Evolutionary conservation across 2,888 invertebrate genomes (phyloP), one percentile per base, ranked within the genome.

Genomic region (Tachina fera): DNA sequence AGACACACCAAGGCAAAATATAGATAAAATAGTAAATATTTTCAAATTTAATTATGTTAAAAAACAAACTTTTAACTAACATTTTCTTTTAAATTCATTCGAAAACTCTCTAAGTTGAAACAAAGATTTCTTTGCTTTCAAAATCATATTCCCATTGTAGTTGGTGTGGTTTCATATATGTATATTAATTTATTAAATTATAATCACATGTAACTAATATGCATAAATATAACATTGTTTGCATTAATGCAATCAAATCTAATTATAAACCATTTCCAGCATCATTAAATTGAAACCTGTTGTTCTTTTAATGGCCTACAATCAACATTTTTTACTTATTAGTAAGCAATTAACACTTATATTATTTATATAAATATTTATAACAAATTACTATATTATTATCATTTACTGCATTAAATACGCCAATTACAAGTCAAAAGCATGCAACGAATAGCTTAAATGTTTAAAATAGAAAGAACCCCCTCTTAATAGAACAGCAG

Each of bases 261-360:
- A 61, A 74, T 74, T 61, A 41, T 61, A 74, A 9, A 49, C 14
- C 41, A 49, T 74, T 74, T 74, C 1, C 22, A 61, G 51, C 22
- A 9, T 31, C 14, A 75, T 43, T 75, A 63, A 41, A 19, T 1
- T 10, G 2, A 70, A 70, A 61, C 70, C 78, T 70, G 68, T 53
- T 70, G 61, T 3, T 31, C 5, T 16, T n/a, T 41, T 31, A 70
- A 76, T 53, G 68, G 47, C 14, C 61, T n/a, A 68, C 45, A 82
- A 82, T 63, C 41, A 78, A 16, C n/a, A 61, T 53, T 76, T n/a
- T 51, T 4, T 41, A 60, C 51, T 63, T 68, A 70, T 70, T 47
- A 60, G 31, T 22, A 60, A 81, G 47, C 39, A 81, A 70, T 76
- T 70, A 82, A 63, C 82, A 68, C 82, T 76, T 82, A 9, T 14